A percentile compares a stretch with the other conserved stretches of the same genome.
Conservation (phyloP, 2,113 vertebrate species). For the Gila orcuttii region DNA sequence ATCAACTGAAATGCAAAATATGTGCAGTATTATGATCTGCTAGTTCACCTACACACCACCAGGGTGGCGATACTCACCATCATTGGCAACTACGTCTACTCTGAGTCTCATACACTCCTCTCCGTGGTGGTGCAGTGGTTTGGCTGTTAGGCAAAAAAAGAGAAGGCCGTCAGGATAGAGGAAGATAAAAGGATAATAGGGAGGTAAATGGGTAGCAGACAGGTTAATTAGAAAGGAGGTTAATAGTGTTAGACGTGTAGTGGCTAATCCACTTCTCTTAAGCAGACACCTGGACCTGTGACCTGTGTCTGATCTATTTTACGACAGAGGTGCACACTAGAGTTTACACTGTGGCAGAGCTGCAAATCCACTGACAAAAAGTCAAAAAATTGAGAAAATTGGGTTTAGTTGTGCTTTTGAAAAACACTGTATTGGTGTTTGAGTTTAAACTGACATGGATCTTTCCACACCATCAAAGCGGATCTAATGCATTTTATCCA, state of each 20-base stretch:
- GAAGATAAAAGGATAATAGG: not conserved
- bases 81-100: conserved; percentile 82
- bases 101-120: conserved; percentile 84
- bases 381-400: not conserved
- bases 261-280: conserved; percentile 60
- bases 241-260: conserved; percentile 71
- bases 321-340: not conserved
- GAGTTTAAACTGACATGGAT: not conserved
- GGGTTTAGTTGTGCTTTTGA: not conserved
- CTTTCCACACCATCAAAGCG: not conserved
- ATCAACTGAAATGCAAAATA: conserved; percentile 36
- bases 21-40: not conserved
- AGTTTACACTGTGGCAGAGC: not conserved
- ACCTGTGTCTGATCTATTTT: conserved; percentile 35
- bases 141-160: conserved; percentile 76
- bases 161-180: conserved; percentile 48
- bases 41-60: not conserved
- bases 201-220: conserved; percentile 19
- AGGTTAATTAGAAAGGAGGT: conserved; percentile 65
- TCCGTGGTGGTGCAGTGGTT: conserved; percentile 86
- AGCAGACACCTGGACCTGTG: conserved; percentile 43
- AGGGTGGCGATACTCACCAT: conserved; percentile 76
- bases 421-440: not conserved
- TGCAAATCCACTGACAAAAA: not conserved
- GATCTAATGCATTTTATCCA: not conserved